These are phyloP conservation scores for Octopus sinensis DNA, from an alignment of 1,140 invertebrate genomes.

Conservation along the genomic window DNA sequence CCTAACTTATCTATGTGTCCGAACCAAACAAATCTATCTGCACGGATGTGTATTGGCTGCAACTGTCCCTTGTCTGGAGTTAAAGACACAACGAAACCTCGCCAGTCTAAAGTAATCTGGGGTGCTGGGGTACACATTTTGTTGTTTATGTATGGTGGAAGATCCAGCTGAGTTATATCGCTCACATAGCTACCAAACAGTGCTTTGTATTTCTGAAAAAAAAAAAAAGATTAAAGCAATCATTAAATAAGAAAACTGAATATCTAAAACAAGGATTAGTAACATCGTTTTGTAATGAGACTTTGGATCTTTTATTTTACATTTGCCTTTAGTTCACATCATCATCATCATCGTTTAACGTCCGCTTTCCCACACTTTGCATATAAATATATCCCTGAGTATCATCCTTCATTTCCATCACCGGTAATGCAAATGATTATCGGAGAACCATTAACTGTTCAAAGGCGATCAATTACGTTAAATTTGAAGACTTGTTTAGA, in stretches of 20 bases:
- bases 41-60: not conserved
- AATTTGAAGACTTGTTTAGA: too few species aligned
- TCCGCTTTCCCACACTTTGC: too few species aligned
- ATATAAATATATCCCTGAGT: too few species aligned
- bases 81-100: not conserved
- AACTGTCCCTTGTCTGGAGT: not conserved
- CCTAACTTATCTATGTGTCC: not conserved
- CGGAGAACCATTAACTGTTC: too few species aligned
- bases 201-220: slow-evolving; percentile 2
- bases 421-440: too few species aligned
- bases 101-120: slow-evolving; percentile 7
- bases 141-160: slow-evolving; percentile 10
- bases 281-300: too few species aligned
- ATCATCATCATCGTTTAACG: too few species aligned
- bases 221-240: not conserved
- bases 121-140: not conserved
- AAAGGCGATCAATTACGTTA: too few species aligned
- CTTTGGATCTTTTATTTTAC: too few species aligned
- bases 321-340: too few species aligned
- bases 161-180: not conserved
- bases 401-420: too few species aligned
- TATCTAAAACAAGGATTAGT: not conserved
- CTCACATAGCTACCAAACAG: not conserved
- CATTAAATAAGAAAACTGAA: not conserved
- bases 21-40: not conserved